Conservation (phyloP, 53 echinoderm and acorn worm species). For the Holothuria leucospilota region DNA sequence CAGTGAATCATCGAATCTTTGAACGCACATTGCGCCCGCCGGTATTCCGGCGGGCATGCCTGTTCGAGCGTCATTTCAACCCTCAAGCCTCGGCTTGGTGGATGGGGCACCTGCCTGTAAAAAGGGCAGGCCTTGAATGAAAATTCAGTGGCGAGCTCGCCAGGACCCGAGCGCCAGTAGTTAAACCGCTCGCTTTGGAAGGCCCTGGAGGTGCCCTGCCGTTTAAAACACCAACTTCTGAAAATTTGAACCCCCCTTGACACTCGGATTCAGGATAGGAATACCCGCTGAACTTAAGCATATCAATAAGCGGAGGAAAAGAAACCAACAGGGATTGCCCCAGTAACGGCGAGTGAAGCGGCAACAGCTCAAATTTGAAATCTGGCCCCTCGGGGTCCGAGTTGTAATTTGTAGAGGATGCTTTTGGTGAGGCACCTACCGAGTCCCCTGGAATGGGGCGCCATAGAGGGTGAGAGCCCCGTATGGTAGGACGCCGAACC, state of each 20-base stretch:
- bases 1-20: slow-evolving; percentile 83
- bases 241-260: no score
- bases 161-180: no score
- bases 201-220: no score
- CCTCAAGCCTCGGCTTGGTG: slow-evolving; percentile 17
- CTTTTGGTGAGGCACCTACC: neutral
- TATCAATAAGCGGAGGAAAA: slow-evolving; percentile 98
- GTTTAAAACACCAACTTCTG: no score
- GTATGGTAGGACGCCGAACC: slow-evolving; percentile 35
- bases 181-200: no score
- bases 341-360: slow-evolving; percentile 94
- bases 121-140: neutral
- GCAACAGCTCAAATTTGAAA: slow-evolving; percentile 78
- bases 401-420: neutral
- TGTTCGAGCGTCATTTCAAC: slow-evolving; percentile 56
- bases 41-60: slow-evolving; percentile 63
- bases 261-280: slow-evolving; percentile 82
- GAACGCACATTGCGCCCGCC: slow-evolving; percentile 83
- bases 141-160: no score
- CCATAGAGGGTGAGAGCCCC: slow-evolving; percentile 76
- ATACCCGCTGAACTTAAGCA: slow-evolving; percentile 97
- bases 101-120: neutral
- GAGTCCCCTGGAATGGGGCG: slow-evolving; percentile 15
- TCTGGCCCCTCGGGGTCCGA: slow-evolving; percentile 34
- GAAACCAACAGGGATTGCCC: slow-evolving; percentile 92